Percentiles rank a stretch among this genome's conserved stretches.
phyloP scores from a whole-genome alignment of 1,140 invertebrate species.

The Phymorhynchus buccinoides region DNA sequence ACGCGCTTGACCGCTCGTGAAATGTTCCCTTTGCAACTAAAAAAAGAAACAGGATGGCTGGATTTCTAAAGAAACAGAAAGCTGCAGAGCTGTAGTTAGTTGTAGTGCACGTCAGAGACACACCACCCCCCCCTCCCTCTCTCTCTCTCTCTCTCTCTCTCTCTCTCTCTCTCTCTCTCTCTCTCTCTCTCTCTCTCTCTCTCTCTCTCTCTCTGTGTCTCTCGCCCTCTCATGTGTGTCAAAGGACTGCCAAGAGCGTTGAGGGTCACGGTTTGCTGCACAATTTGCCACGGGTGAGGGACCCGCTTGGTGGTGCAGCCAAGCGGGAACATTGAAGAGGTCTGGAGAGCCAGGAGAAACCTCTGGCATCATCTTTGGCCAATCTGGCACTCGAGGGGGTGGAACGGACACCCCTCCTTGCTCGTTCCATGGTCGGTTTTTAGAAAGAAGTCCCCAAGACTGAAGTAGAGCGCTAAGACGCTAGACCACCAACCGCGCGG shows the following conservation, averaged over 20 bases:
- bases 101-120: no score
- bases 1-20: conserved; percentile 23
- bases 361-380: conserved; percentile 5
- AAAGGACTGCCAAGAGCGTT: not conserved
- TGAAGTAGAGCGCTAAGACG: no score
- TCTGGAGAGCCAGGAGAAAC: not conserved
- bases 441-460: no score
- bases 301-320: not conserved
- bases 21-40: not conserved
- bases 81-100: not conserved
- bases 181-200: no score
- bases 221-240: not conserved
- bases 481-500: no score
- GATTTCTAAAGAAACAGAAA: not conserved
- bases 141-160: no score
- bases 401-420: not conserved
- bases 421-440: no score
- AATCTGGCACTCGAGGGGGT: conserved; percentile 25
- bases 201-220: no score
- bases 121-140: no score
- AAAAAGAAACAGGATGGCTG: not conserved
- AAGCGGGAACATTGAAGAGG: conserved; percentile 24
- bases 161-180: no score
- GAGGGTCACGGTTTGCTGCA: not conserved
- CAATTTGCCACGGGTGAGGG: conserved; percentile 23